Base-by-base conservation (phyloP, 2,797 vertebrate genomes). In the Mus spretus region DNA sequence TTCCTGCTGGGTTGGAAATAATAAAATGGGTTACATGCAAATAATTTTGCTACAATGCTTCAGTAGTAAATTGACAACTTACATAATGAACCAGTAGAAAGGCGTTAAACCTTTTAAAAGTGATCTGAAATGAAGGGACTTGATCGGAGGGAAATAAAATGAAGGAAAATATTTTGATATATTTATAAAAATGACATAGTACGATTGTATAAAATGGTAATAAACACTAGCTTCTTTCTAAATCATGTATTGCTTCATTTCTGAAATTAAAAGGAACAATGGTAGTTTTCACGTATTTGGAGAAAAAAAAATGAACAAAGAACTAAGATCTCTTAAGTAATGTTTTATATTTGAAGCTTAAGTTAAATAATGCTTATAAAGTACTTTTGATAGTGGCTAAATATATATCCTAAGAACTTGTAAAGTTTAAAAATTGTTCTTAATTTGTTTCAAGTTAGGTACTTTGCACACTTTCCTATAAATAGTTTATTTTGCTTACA, bases 71-170 rank as follows among this genome's bases (percentile, higher is more conserved):
- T 93, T 90, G 85, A 77, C 53, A 92, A 86, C 24, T 31, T 34
- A 61, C 24, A 67, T 80, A 97, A 92, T 86, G 34, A 97, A 82
- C 50, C 75, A 94, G 63, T 77, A 86, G 80, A 97, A 97, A 93
- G 40, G 4, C 65, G 93, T 61, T 90, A 93, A 93, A 89, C 24
- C 44, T 87, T 96, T 93, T 81, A 24, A 89, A 94, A 79, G 82
- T 4, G 14, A 95, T 74, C 82, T 22, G 96, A 92, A 95, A 92
- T 92, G 77, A 96, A 86, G 24, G 31, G 12, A 15, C 44, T 86
- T 65, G 40, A 75, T 37, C 17, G n/a, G 67, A 72, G 67, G 67
- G 34, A 72, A 37, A 37, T n/a, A n/a, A 72, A 72, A 37, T 37
- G 34, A 37, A 72, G 67, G 87, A 90, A 77, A 90, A 89, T 92